Base-by-base conservation (phyloP, 1,140 invertebrate species). In the Microplitis mediator region DNA sequence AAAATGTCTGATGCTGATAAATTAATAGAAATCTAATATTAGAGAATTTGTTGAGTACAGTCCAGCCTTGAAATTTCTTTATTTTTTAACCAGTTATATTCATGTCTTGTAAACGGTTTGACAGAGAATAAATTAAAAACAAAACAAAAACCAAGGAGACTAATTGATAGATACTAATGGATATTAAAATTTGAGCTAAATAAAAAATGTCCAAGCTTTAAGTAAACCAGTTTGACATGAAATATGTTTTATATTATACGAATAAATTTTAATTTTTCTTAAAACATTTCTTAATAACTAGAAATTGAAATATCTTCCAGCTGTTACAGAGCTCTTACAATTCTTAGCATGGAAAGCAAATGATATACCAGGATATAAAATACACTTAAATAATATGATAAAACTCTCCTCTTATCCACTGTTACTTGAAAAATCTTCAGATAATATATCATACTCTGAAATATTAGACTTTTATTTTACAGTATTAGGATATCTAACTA, bases 391-490 rank as follows among this genome's bases (percentile, higher is more conserved):
- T 11, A 52, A 62, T 39, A 78, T 85, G 70, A 23, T 85, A 9
- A 69, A 78, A 5, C 67, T 84, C 3, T 79, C 77, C 52, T 32
- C 11, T 45, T 39, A 74, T 16, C 75, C 77, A 1, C 77, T 77
- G 8, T 60, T 80, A 0, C 32, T 84, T 11, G 73, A 79, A 31
- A 78, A 74, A 14, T 51, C 61, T 4, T 84, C 80, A 4, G 79
- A 85, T 14, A 64, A 11, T 51, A 51, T 79, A 1, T 32, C n/a
- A 34, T 72, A 36, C 13, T 52, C 3, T 0, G 52, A 69, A 34
- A 63, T 73, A 45, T 61, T 84, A 14, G 73, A 80, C 23, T 69
- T 76, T 11, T 82, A 85, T 72, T 80, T 83, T 58, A 83, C 76
- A 4, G 45, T 77, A 0, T 62, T 84, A 4, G 82, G 81, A 4